Evolutionary conservation across 2,888 invertebrate genomes (phyloP), one percentile per base, ranked within the genome.

Genomic region (Cephus spinipes): DNA sequence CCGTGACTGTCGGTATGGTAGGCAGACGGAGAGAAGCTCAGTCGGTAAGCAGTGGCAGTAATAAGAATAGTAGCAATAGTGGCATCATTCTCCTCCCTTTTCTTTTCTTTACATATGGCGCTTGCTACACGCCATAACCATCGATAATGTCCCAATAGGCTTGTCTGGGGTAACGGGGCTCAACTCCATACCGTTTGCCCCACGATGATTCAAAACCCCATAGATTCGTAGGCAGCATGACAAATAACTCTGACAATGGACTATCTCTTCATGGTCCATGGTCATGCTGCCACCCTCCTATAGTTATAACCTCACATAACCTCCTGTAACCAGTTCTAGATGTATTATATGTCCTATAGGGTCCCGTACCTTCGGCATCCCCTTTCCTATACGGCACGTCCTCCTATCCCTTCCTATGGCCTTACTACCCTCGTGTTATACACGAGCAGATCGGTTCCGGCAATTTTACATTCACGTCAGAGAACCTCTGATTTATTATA

Each of bases 201-300:
- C 81, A 79, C 82, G 78, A 79, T 82, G 85, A 83, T 85, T 85
- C 81, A 83, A 84, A 85, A 85, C 84, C 87, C 85, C 86, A 86
- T 87, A 87, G 85, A 89, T 87, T 85, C 86, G 83, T 83, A 87
- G 88, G 85, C 86, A 87, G 87, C 85, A 90, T 91, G 90, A 91
- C 90, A 91, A 90, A 91, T 91, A 90, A 89, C 89, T 87, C 84
- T 89, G 85, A 89, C 90, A 90, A 90, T 90, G 87, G 89, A 77
- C 85, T 35, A 30, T 74, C 34, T 36, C 74, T 74, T 33, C 74
- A 74, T 36, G 71, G 71, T 71, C 33, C 71, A 33, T 33, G 71
- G 33, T 71, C 71, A 31, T 33, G 71, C 71, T 31, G 71, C 71
- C 71, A 71, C 71, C 71, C 32, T 71, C 33, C 71, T 33, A 55